Base-by-base conservation (phyloP, 2,888 invertebrate genomes). In the Cantharis rufa region DNA sequence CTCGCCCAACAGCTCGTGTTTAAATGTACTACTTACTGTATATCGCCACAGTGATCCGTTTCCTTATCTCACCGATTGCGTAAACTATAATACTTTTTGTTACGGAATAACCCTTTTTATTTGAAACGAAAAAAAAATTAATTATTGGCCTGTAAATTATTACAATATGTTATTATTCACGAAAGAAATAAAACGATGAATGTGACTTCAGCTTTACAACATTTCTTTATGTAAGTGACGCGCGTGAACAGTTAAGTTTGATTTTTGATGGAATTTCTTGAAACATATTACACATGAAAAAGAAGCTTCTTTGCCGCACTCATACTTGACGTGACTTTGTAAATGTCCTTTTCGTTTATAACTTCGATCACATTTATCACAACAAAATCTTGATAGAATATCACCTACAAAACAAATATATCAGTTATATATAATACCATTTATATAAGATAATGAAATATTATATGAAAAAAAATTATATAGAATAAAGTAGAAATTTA, bases 221-320 rank as follows among this genome's bases (percentile, higher is more conserved):
- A 13, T n/a, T 48, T 48, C 48, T 7, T n/a, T 48, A 48, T 48
- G 48, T 9, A 48, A 48, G 61, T 70, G 71, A 15, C 64, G 32
- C 48, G 76, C 63, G 24, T 80, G 80, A 15, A 75, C 68, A 64
- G 73, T 80, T 66, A 82, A 71, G 10, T 78, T 79, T 64, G 79
- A 78, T 72, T 75, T 77, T 66, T 80, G 79, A 61, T 77, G 77
- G 71, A 80, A 81, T 68, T 71, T 78, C 61, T 76, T 78, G 21
- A 69, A 10, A 61, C 80, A 81, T 3, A 81, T 62, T 13, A 64
- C 68, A 61, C 80, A 80, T 15, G 62, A 62, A 70, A 81, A 81
- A 15, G 71, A 89, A 1, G 91, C 91, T 62, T 62, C 28, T 64
- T 66, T 70, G 21, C 74, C 74, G 63, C 80, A 80, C 32, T 79